Percentiles rank a stretch among this genome's conserved stretches.
phyloP scores from a whole-genome alignment of 2,797 vertebrate genomes.

The Tapirus indicus region DNA sequence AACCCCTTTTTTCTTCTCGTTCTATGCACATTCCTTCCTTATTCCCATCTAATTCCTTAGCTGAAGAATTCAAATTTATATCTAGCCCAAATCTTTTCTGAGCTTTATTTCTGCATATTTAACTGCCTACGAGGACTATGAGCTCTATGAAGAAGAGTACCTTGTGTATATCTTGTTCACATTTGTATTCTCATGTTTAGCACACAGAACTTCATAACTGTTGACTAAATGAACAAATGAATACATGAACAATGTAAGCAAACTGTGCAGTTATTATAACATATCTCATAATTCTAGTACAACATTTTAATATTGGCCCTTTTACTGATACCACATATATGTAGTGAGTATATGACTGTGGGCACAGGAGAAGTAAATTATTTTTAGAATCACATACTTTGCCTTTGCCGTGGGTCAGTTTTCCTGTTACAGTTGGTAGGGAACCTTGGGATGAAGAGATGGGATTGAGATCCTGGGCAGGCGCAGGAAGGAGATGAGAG shows the following conservation, averaged over 20 bases:
- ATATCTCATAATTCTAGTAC: neutral
- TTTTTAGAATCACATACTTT: neutral
- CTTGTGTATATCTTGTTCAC: constrained; percentile 21
- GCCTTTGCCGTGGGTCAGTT: neutral
- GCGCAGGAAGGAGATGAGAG: neutral
- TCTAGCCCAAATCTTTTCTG: constrained; percentile 24
- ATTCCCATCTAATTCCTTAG: neutral
- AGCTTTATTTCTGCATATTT: neutral
- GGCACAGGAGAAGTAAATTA: constrained; percentile 18
- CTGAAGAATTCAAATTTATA: constrained; percentile 44
- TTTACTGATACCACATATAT: neutral
- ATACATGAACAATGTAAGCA: constrained; percentile 20
- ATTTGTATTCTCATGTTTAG: constrained; percentile 30
- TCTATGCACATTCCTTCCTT: neutral
- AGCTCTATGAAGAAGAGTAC: constrained; percentile 9
- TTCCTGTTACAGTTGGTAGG: neutral
- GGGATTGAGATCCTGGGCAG: neutral
- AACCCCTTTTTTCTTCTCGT: neutral
- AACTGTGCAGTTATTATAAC: neutral
- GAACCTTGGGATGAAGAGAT: neutral
- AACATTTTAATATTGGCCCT: constrained; percentile 3
- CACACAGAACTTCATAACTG: neutral
- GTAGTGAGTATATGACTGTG: neutral
- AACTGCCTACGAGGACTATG: neutral
- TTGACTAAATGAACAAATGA: constrained; percentile 29